Base-by-base conservation (phyloP, 2,888 invertebrate genomes). In the Drosophila anomelani region DNA sequence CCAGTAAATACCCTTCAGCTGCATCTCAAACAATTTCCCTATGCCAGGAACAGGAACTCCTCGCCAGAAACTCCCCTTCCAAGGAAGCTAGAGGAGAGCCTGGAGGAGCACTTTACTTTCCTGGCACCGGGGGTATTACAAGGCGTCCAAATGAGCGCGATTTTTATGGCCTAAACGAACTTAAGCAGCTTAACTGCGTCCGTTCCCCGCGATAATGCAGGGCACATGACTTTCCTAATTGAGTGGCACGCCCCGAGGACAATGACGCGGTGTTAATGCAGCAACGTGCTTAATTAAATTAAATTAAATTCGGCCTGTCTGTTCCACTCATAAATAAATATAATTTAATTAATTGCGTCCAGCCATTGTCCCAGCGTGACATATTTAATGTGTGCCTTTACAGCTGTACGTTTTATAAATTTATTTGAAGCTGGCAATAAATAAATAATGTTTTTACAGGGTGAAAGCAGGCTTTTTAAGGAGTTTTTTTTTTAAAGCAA, bases 121-220 rank as follows among this genome's bases (percentile, higher is more conserved):
- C 72, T 64, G 32, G 39, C 53, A 38, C 0, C 34, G 64, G 46
- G 46, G 32, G 26, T 75, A 75, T 66, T 62, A 75, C 66, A 59
- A 70, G 75, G 75, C 61, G 61, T 69, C 54, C 43, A 64, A 78
- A 75, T 66, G 62, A 75, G 71, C 29, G 64, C 66, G 53, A 71
- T 71, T 78, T 71, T 70, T 66, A 55, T 78, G 61, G 70, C 70
- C 77, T 75, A 78, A 78, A 77, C 78, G 64, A 78, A 75, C 51
- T 66, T 63, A 64, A 73, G 66, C 49, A 38, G 74, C 66, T 72
- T 73, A 73, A 43, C 63, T 55, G 55, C 29, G 39, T 54, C 23
- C 32, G 44, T 43, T 13, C 6, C 26, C 44, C 44, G 51, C 43
- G 32, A 39, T 34, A 51, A 39, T 59, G 53, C 51, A 58, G 15